These are phyloP conservation scores for Triplophysa dalaica DNA, from an alignment of 2,113 vertebrate genomes.

Conservation along the genomic window DNA sequence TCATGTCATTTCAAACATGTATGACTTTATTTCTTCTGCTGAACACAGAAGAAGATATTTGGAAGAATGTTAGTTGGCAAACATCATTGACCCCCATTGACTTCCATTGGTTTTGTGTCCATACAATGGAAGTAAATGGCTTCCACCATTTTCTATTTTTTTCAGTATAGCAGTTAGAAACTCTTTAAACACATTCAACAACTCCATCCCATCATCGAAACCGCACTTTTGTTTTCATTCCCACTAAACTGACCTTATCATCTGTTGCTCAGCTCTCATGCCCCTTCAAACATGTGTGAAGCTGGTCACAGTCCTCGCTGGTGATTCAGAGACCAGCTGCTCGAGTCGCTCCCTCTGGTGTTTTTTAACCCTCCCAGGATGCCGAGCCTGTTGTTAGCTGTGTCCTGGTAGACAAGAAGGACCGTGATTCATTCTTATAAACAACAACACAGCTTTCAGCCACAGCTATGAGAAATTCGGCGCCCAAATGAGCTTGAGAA, in stretches of 20 bases:
- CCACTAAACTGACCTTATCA: not conserved
- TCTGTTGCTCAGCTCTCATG: not conserved
- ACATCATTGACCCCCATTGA: too few relatives aligned
- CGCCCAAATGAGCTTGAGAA: not conserved
- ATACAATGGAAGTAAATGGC: too few relatives aligned
- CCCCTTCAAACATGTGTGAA: conserved; percentile 10
- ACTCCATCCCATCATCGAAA: not conserved
- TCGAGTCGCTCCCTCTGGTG: conserved; percentile 1
- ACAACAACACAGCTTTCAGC: conserved; percentile 52
- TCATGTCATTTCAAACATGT: too few relatives aligned
- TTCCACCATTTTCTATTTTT: too few relatives aligned
- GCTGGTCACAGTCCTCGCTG: conserved; percentile 2
- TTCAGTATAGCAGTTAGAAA: not conserved
- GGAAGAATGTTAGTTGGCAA: too few relatives aligned
- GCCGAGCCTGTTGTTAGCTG: conserved; percentile 22
- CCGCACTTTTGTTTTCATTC: not conserved
- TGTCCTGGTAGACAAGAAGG: not conserved
- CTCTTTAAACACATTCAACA: not conserved
- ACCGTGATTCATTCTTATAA: conserved; percentile 53
- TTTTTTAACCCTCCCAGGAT: not conserved
- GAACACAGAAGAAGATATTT: too few relatives aligned
- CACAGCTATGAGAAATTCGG: conserved; percentile 40
- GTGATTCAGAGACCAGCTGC: conserved; percentile 33
- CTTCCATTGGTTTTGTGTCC: too few relatives aligned
- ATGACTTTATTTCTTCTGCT: too few relatives aligned